A percentile compares a stretch with the other conserved stretches of the same genome.
Conservation (phyloP, 2,113 vertebrate species). For the Chlamydotis undulata region DNA sequence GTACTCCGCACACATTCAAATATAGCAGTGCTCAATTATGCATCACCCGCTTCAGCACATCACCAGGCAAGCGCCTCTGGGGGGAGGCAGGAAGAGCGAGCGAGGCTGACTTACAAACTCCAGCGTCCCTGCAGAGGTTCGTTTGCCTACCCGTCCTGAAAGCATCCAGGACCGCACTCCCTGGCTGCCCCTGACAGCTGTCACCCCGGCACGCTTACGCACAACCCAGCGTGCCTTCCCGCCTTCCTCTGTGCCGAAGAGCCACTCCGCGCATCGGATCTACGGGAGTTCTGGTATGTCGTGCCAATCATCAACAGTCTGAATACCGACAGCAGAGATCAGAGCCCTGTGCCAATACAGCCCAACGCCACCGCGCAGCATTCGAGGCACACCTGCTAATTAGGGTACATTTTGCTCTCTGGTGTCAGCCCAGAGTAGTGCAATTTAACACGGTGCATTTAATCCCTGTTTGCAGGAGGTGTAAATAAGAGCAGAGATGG, state of each 20-base stretch:
- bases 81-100: background rate
- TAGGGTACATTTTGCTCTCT: conserved; percentile 37
- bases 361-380: background rate
- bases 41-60: background rate
- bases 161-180: background rate
- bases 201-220: background rate
- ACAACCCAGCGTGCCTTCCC: background rate
- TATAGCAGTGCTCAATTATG: conserved; percentile 19
- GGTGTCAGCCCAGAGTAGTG: conserved; percentile 27
- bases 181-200: background rate
- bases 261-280: background rate
- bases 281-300: background rate
- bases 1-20: background rate
- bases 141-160: background rate
- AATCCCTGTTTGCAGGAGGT: background rate
- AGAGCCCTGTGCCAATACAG: background rate
- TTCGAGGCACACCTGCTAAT: background rate
- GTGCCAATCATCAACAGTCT: background rate
- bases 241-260: background rate
- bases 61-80: background rate
- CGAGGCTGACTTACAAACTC: background rate
- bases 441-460: background rate
- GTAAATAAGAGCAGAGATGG: background rate
- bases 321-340: background rate
- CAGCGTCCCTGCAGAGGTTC: background rate